Conservation (phyloP, 2,888 invertebrate species). For the Leptura quadrifasciata region DNA sequence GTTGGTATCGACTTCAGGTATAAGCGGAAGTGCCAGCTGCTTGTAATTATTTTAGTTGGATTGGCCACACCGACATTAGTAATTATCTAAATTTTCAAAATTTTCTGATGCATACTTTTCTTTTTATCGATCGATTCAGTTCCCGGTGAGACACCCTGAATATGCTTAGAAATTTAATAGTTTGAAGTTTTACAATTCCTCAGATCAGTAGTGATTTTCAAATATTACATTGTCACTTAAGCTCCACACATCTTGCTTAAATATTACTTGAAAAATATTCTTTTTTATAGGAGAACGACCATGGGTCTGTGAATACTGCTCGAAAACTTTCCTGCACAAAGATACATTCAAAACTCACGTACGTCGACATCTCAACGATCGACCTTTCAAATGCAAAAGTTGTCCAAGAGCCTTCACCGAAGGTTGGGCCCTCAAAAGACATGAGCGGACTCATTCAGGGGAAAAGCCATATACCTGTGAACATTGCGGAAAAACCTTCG, state of each 20-base stretch:
- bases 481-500: constrained; percentile 83
- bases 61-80: too few relatives aligned
- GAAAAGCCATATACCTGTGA: constrained; percentile 84
- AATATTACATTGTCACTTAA: not conserved
- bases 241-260: not conserved
- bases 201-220: too few relatives aligned
- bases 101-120: too few relatives aligned
- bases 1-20: too few relatives aligned
- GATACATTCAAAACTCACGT: constrained; percentile 81
- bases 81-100: too few relatives aligned
- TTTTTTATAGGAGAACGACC: constrained; percentile 73
- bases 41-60: too few relatives aligned
- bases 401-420: constrained; percentile 80
- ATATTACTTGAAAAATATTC: not conserved
- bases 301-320: constrained; percentile 78
- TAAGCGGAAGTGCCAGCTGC: too few relatives aligned
- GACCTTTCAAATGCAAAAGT: constrained; percentile 78
- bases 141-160: too few relatives aligned
- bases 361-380: constrained; percentile 80
- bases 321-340: constrained; percentile 78
- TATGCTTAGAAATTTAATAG: too few relatives aligned
- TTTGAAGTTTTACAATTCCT: too few relatives aligned
- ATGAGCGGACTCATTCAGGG: constrained; percentile 80
- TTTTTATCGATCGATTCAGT: too few relatives aligned
- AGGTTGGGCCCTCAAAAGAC: constrained; percentile 80